phyloP scores from a whole-genome alignment of 53 echinoderm and acorn worm species.

The Hippasteria phrygiana region DNA sequence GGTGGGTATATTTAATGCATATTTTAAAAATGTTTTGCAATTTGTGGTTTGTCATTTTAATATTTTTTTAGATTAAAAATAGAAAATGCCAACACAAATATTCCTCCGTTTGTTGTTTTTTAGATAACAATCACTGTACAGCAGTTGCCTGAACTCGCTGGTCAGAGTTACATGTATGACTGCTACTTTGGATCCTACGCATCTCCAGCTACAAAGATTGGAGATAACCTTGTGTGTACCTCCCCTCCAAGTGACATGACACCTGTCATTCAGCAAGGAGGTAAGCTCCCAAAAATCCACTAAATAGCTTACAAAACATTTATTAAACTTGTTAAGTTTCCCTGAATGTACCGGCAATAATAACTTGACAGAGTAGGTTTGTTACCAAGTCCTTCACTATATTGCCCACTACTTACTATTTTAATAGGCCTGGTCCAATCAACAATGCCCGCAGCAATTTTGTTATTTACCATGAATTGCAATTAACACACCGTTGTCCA shows the following conservation, averaged over 20 bases:
- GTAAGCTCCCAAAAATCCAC: neutral
- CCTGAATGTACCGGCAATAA: too few species aligned
- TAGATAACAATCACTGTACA: constrained; percentile 76
- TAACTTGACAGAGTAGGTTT: too few species aligned
- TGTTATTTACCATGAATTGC: too few species aligned
- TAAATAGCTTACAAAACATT: neutral
- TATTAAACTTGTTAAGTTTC: too few species aligned
- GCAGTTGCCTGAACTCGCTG: constrained; percentile 76
- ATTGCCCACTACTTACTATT: too few species aligned
- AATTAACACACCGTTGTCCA: neutral
- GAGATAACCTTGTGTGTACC: constrained; percentile 52
- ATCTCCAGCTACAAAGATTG: constrained; percentile 36
- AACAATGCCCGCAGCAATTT: too few species aligned
- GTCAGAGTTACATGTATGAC: constrained; percentile 65
- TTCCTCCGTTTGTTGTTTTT: neutral
- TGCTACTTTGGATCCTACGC: constrained; percentile 74
- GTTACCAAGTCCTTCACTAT: too few species aligned
- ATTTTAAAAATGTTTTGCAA: too few species aligned
- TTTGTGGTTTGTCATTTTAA: too few species aligned
- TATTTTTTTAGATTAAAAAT: too few species aligned
- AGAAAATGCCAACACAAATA: neutral
- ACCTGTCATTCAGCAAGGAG: constrained; percentile 57
- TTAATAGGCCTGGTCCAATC: too few species aligned
- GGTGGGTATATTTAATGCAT: too few species aligned
- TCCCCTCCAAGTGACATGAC: constrained; percentile 50